Evolutionary conservation across 2,113 vertebrate genomes (phyloP), one percentile per base, ranked within the genome.

Genomic region (Ondatra zibethicus): DNA sequence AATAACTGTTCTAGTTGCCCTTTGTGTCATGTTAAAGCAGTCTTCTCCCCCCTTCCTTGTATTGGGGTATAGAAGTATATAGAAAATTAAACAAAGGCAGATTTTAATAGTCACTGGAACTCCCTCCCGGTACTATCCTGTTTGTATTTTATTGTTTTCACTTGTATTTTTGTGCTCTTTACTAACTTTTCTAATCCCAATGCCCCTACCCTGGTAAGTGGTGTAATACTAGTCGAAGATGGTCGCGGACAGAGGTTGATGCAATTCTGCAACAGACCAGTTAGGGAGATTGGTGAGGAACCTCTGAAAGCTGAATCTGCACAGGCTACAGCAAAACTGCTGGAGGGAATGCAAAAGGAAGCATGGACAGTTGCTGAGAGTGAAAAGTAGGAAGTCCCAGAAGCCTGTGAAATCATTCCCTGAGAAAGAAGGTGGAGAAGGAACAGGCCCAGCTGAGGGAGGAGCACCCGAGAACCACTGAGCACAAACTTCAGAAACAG

Each of bases 271-370:
- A 95, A 93, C 50, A 36, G 97, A 98, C 25, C 73, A 93, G 9
- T 92, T 98, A 91, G 95, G 52, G 70, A 94, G 19, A 85, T 95
- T 25, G 97, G 97, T 96, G 97, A 84, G 91, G 86, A 96, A 89
- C 77, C 55, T 29, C 19, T 84, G 25, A 94, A 96, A 61, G 85
- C 86, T 39, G 82, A 97, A 78, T 68, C 92, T 89, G 95, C 93
- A 78, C 7, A 94, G 39, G 61, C 89, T 86, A 7, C 76, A 27
- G 16, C n/a, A 88, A 89, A 94, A 89, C 27, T n/a, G 47, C 7
- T 97, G 77, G 73, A 95, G n/a, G 93, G 95, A 45, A 84, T 76
- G 36, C 89, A 95, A 52, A 58, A 72, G 0, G n/a, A 94, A 80
- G 72, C 92, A 61, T 63, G 42, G 96, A 92, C 65, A 88, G 81